Percentiles rank a stretch among this genome's conserved stretches.
Evolutionary conservation across 2,888 invertebrate genomes (phyloP).

Genomic region (Lasioglossum morio): DNA sequence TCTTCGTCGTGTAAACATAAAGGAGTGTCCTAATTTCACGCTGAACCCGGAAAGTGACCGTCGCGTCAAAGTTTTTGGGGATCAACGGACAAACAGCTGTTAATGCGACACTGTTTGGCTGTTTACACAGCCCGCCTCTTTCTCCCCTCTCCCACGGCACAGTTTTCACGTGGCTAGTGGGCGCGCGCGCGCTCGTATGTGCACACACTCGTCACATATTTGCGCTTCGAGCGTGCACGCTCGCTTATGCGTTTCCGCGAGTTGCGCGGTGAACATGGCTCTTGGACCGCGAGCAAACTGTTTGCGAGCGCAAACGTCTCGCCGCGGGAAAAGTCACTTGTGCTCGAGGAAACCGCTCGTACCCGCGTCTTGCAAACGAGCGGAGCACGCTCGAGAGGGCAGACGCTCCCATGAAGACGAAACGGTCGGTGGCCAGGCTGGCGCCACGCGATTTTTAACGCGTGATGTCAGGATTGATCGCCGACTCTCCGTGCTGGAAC

Average conservation of each 20-base stretch:
- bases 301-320: conserved; percentile 19
- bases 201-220: conserved; percentile 40
- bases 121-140: background rate
- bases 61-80: background rate
- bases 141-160: background rate
- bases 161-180: background rate
- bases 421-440: conserved; percentile 7
- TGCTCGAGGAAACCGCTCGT: conserved; percentile 1
- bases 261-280: background rate
- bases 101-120: background rate
- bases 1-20: no score
- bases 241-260: conserved; percentile 28
- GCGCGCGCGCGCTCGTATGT: background rate
- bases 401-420: conserved; percentile 13
- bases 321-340: conserved; percentile 10
- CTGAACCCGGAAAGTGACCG: background rate
- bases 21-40: background rate
- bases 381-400: background rate
- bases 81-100: background rate
- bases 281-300: conserved; percentile 20
- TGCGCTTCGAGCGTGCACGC: conserved; percentile 10
- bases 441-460: conserved; percentile 6
- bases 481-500: background rate
- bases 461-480: background rate
- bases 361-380: background rate